Conservation (phyloP, 2,797 vertebrate genomes). For the Gorsachius magnificus region DNA sequence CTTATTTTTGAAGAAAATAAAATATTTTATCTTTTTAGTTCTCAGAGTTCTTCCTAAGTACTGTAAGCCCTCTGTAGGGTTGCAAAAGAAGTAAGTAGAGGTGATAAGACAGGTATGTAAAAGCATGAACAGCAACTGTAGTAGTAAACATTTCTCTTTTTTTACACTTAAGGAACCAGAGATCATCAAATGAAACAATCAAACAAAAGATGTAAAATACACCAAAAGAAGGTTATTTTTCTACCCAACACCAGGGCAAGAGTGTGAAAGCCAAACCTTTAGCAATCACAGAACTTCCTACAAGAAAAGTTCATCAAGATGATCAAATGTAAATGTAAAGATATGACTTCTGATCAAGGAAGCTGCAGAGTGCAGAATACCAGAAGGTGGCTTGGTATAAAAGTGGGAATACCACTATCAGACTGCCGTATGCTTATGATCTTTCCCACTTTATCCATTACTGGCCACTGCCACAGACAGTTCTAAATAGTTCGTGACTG, state of each 20-base stretch:
- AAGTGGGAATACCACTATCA: background rate
- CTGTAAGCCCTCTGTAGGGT: background rate
- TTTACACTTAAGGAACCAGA: background rate
- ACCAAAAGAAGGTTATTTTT: background rate
- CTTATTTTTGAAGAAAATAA: background rate
- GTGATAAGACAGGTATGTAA: background rate
- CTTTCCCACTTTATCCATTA: background rate
- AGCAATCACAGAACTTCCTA: background rate
- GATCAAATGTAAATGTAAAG: background rate
- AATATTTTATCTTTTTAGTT: background rate
- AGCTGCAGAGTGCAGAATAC: background rate
- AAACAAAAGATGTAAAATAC: background rate
- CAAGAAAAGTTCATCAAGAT: background rate
- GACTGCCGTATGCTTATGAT: background rate
- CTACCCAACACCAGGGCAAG: background rate
- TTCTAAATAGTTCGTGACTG: background rate
- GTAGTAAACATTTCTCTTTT: background rate
- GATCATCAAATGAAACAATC: background rate
- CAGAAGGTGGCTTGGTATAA: background rate
- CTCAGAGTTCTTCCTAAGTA: background rate
- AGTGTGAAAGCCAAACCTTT: background rate
- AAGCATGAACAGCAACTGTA: background rate
- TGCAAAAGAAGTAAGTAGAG: background rate
- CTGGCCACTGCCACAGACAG: background rate
- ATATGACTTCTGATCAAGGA: background rate